Evolutionary conservation across 2,113 vertebrate species (phyloP).

Genomic region (Eulemur macaco): DNA sequence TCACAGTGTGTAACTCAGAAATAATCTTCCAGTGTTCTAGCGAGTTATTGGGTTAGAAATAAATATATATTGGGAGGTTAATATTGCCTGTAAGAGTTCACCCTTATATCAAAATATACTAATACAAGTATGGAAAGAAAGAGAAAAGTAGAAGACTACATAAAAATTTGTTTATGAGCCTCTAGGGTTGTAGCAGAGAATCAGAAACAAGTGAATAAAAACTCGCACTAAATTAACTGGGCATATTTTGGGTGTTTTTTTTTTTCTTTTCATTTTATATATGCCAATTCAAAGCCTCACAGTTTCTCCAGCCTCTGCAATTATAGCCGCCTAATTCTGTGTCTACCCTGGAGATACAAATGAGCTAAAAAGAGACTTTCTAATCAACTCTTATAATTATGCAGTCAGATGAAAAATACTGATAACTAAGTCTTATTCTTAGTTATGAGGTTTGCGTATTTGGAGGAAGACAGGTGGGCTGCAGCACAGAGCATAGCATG

Average conservation of each 20-base stretch:
- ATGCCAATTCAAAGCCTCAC: background rate
- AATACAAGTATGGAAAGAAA: background rate
- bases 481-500: fast-evolving
- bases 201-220: conserved; percentile 43
- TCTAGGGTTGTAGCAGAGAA: background rate
- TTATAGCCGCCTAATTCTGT: conserved; percentile 59
- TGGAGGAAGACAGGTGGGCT: background rate
- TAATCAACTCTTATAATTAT: conserved; percentile 71
- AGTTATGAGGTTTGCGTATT: conserved; percentile 15
- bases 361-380: conserved; percentile 69
- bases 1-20: background rate
- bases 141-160: background rate
- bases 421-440: conserved; percentile 54
- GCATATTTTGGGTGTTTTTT: background rate
- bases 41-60: background rate
- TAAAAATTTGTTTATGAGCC: background rate
- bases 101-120: background rate
- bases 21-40: background rate
- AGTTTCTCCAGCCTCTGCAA: conserved; percentile 44
- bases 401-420: conserved; percentile 60
- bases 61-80: background rate
- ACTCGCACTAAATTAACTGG: background rate
- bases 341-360: conserved; percentile 62
- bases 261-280: conserved; percentile 12
- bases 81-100: background rate